A percentile compares a stretch with the other conserved stretches of the same genome.
These are phyloP conservation scores for Taurulus bubalis DNA, from an alignment of 2,113 vertebrate genomes.

Conservation along the genomic window DNA sequence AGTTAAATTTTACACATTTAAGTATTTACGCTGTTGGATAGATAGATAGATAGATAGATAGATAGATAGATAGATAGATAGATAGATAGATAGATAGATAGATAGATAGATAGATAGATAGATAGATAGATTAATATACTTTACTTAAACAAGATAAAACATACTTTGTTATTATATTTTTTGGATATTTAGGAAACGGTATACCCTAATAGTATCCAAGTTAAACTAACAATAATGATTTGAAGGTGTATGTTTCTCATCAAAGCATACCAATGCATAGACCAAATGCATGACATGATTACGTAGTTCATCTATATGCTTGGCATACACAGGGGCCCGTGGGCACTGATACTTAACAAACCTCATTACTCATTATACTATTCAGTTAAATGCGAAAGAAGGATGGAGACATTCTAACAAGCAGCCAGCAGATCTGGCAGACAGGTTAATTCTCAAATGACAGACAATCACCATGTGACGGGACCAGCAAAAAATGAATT, in stretches of 20 bases:
- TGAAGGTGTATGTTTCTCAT: neutral
- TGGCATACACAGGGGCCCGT: neutral
- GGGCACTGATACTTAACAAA: neutral
- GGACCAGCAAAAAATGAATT: neutral
- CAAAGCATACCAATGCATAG: neutral
- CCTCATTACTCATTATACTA: neutral
- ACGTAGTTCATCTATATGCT: neutral
- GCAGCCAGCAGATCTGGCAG: neutral
- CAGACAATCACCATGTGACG: neutral
- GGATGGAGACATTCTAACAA: neutral
- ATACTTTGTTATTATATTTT: no score
- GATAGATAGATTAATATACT: no score
- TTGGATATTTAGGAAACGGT: neutral
- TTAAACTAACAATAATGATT: neutral
- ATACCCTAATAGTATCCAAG: neutral
- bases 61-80: no score
- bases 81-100: no score
- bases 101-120: no score
- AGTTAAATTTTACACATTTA: neutral
- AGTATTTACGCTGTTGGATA: neutral
- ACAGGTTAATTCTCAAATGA: neutral
- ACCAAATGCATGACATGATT: neutral
- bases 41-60: no score
- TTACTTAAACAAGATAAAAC: neutral
- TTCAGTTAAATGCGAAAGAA: neutral